Evolutionary conservation across 2,888 invertebrate genomes (phyloP).

Genomic region (Rugalucina vietnamica): DNA sequence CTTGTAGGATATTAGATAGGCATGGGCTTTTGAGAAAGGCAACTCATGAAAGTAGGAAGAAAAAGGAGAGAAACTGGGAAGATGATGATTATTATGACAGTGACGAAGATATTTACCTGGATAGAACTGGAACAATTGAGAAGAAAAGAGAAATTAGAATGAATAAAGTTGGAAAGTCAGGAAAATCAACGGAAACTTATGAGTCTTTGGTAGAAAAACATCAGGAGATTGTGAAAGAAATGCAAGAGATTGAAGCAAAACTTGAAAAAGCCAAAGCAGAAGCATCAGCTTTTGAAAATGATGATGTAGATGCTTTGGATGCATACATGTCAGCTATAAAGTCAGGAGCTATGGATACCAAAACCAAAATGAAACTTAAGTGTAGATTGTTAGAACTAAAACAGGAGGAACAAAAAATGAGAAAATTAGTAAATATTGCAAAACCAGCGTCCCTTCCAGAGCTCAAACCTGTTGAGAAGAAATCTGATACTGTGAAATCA

Average conservation of each 20-base stretch:
- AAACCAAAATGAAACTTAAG: slow-evolving; percentile 83
- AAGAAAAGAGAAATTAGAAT: slow-evolving; percentile 92
- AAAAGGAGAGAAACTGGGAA: slow-evolving; percentile 90
- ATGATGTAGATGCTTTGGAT: slow-evolving; percentile 91
- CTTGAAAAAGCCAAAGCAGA: slow-evolving; percentile 83
- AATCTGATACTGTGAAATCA: slow-evolving; percentile 21
- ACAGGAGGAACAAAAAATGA: slow-evolving; percentile 88
- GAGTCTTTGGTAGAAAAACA: slow-evolving; percentile 87
- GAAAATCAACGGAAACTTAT: slow-evolving; percentile 85
- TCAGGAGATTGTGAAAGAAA: slow-evolving; percentile 85
- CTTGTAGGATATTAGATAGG: slow-evolving; percentile 95
- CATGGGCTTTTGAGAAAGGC: slow-evolving; percentile 94
- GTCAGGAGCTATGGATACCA: slow-evolving; percentile 83
- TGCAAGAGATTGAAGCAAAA: slow-evolving; percentile 87
- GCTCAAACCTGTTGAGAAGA: slow-evolving; percentile 51
- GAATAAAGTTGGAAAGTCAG: slow-evolving; percentile 86
- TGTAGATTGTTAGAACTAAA: slow-evolving; percentile 88
- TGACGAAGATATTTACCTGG: slow-evolving; percentile 97
- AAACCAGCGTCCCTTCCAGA: slow-evolving; percentile 83
- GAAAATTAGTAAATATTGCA: slow-evolving; percentile 89
- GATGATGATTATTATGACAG: slow-evolving; percentile 97
- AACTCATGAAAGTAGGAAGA: slow-evolving; percentile 89
- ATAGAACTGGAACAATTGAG: slow-evolving; percentile 96
- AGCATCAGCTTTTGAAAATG: slow-evolving; percentile 76
- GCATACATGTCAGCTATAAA: slow-evolving; percentile 89